Conservation (phyloP, 2,888 invertebrate species). For the Cryptocheilus praepositus region DNA sequence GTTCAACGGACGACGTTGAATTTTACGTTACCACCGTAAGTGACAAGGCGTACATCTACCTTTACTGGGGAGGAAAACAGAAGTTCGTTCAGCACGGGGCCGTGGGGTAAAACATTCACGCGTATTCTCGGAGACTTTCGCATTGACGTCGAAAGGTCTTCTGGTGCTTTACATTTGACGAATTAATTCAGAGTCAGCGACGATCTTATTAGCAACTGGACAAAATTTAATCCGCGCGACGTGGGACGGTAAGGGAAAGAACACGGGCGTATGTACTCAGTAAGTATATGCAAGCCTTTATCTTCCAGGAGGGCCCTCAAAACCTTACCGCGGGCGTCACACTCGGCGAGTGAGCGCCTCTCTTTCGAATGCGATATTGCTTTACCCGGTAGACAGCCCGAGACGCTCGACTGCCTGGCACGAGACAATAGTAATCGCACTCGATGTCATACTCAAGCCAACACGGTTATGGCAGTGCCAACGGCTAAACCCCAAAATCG, state of each 20-base stretch:
- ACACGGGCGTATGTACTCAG: constrained; percentile 56
- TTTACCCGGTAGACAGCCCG: constrained; percentile 50
- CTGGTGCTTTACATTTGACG: neutral
- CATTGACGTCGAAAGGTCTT: too few relatives aligned
- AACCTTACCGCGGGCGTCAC: constrained; percentile 70
- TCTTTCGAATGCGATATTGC: constrained; percentile 64
- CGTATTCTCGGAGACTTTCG: too few relatives aligned
- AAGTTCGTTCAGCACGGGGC: too few relatives aligned
- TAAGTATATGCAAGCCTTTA: constrained; percentile 71
- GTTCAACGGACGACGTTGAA: too few relatives aligned
- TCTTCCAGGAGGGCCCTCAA: constrained; percentile 64
- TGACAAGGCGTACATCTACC: too few relatives aligned
- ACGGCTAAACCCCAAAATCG: constrained; percentile 44
- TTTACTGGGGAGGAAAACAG: too few relatives aligned
- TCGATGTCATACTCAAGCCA: constrained; percentile 51
- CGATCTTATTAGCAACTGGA: constrained; percentile 55
- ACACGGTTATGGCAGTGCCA: constrained; percentile 44
- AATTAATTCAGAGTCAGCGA: constrained; percentile 2
- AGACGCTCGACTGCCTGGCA: constrained; percentile 54
- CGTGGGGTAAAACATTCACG: too few relatives aligned
- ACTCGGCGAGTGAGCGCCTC: constrained; percentile 56
- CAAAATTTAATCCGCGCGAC: constrained; percentile 56
- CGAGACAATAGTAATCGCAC: constrained; percentile 64
- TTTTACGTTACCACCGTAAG: too few relatives aligned
- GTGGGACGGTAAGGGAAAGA: constrained; percentile 41